phyloP scores from a whole-genome alignment of 2,113 vertebrate genomes.

The Nothoprocta pentlandii region DNA sequence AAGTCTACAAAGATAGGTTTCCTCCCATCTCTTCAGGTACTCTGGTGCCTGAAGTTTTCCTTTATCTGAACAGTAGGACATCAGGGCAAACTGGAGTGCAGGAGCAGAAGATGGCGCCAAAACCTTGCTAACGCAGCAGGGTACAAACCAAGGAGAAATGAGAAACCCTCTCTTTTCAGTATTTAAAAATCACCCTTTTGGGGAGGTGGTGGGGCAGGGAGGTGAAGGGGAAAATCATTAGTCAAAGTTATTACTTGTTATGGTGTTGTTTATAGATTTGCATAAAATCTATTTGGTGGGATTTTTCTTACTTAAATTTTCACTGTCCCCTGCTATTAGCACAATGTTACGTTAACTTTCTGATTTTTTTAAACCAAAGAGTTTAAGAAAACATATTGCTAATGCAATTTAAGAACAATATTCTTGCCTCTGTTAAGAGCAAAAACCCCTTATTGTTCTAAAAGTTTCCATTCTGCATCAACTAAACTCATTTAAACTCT shows the following conservation, averaged over 20 bases:
- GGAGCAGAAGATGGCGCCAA: slow-evolving; percentile 60
- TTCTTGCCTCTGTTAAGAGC: not conserved
- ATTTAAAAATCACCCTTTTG: not conserved
- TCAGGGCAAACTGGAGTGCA: not conserved
- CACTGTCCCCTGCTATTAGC: not conserved
- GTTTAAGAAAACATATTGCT: not conserved
- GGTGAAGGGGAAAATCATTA: not conserved
- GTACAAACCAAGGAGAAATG: not conserved
- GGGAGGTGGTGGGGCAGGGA: not conserved
- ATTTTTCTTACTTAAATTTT: not conserved
- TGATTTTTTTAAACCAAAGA: not conserved
- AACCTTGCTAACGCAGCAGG: slow-evolving; percentile 4
- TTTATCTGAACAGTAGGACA: not conserved
- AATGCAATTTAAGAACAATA: not conserved
- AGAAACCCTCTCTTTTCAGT: not conserved
- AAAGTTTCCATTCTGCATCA: not conserved
- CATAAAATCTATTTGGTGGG: not conserved
- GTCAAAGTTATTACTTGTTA: not conserved
- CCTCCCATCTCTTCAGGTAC: not conserved
- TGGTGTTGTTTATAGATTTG: rapidly evolving
- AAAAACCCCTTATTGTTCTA: not conserved
- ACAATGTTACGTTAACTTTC: not conserved
- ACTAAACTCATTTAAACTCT: not conserved
- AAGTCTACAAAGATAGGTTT: not conserved
- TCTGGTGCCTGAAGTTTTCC: not conserved